Evolutionary conservation across 2,797 vertebrate species (phyloP).

Genomic region (Limosa lapponica): DNA sequence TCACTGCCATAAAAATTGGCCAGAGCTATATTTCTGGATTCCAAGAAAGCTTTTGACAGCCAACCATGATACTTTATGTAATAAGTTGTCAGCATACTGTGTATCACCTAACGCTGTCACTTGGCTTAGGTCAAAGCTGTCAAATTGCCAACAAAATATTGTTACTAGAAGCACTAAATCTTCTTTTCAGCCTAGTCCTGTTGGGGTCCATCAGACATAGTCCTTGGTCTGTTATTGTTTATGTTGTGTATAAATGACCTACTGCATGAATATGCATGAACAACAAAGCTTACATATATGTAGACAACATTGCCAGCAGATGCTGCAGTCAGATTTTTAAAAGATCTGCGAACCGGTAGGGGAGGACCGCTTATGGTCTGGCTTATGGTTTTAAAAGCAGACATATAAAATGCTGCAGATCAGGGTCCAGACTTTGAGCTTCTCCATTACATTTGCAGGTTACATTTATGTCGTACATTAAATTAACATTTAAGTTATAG

Average conservation of each 20-base stretch:
- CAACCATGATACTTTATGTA: conserved; percentile 69
- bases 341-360: background rate
- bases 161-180: conserved; percentile 57
- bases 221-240: conserved; percentile 59
- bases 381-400: background rate
- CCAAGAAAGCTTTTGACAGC: conserved; percentile 78
- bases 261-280: background rate
- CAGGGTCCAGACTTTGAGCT: background rate
- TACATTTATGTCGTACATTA: background rate
- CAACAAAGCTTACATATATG: conserved; percentile 29
- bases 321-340: background rate
- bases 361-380: background rate
- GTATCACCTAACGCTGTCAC: conserved; percentile 71
- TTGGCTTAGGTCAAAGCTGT: conserved; percentile 69
- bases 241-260: conserved; percentile 43
- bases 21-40: conserved; percentile 77
- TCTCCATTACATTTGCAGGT: background rate
- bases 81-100: conserved; percentile 75
- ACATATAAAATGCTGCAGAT: background rate
- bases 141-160: conserved; percentile 71
- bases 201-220: conserved; percentile 49
- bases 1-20: conserved; percentile 77
- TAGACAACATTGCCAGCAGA: conserved; percentile 14
- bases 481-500: background rate
- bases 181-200: conserved; percentile 55